Percentiles rank a stretch among this genome's conserved stretches.
These are phyloP conservation scores for Onychomys leucogaster DNA, from an alignment of 2,797 vertebrate genomes.

Conservation along the genomic window DNA sequence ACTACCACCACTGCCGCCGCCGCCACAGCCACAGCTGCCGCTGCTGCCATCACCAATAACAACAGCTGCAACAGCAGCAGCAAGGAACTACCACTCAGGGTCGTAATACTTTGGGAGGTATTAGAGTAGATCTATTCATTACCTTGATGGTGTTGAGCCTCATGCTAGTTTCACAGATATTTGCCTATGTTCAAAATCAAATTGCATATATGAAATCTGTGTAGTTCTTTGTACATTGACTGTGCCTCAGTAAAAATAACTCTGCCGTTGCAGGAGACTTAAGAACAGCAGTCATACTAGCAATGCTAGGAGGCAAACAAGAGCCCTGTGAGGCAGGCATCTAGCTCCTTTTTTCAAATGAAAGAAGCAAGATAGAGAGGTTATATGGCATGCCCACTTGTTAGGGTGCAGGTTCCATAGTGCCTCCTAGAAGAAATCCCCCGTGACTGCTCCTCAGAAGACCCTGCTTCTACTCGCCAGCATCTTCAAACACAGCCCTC, in stretches of 20 bases:
- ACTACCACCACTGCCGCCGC: background rate
- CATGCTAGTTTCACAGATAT: background rate
- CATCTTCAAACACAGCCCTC: background rate
- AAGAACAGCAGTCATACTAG: background rate
- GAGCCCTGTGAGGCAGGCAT: background rate
- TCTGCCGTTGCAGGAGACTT: background rate
- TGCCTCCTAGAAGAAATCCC: background rate
- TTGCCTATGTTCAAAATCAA: background rate
- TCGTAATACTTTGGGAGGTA: background rate
- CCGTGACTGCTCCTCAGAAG: background rate
- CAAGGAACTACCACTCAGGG: background rate
- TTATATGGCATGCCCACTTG: no score
- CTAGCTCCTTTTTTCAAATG: background rate
- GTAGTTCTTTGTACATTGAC: background rate
- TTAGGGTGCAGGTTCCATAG: background rate
- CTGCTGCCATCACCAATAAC: background rate
- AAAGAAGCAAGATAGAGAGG: background rate
- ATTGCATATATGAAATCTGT: background rate
- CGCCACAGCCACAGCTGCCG: background rate
- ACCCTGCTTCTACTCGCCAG: background rate
- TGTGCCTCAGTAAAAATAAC: background rate
- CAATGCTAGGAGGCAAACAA: background rate
- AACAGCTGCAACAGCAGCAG: background rate
- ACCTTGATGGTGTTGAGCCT: background rate
- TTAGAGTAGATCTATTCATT: background rate